phyloP scores from a whole-genome alignment of 2,888 invertebrate genomes.

The Dolichopus griseipennis region DNA sequence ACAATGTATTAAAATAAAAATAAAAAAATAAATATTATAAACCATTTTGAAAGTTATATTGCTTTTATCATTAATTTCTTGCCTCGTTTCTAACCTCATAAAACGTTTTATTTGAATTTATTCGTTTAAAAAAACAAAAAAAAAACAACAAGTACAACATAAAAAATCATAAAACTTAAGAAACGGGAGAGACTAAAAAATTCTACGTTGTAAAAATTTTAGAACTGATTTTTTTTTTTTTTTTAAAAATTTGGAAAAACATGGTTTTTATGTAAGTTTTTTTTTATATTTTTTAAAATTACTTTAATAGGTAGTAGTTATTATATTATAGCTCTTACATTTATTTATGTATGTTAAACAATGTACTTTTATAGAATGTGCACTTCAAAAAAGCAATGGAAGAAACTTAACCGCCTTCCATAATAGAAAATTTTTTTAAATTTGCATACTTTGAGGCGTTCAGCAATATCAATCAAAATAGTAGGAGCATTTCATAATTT shows the following conservation, averaged over 20 bases:
- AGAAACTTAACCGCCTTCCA: no score
- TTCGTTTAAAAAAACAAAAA: background rate
- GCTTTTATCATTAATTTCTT: background rate
- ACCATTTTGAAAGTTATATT: constrained; percentile 1
- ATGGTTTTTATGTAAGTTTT: background rate
- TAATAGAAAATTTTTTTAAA: no score
- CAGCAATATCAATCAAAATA: no score
- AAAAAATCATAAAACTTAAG: background rate
- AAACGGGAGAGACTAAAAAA: background rate
- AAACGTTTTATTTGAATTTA: constrained; percentile 1
- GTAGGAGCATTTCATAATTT: no score
- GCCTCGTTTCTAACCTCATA: constrained; percentile 6
- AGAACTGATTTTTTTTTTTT: background rate
- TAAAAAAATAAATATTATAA: background rate
- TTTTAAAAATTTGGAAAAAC: no score
- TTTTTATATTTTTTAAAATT: background rate
- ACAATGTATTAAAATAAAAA: background rate
- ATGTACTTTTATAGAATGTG: no score
- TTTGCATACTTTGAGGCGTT: no score
- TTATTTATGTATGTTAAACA: no score
- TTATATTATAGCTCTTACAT: background rate
- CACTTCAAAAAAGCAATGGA: no score
- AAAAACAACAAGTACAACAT: no score
- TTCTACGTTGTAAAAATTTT: background rate
- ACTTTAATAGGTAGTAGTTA: background rate